Base-by-base conservation (phyloP, 2,113 vertebrate genomes). In the Hepsetus odoe region DNA sequence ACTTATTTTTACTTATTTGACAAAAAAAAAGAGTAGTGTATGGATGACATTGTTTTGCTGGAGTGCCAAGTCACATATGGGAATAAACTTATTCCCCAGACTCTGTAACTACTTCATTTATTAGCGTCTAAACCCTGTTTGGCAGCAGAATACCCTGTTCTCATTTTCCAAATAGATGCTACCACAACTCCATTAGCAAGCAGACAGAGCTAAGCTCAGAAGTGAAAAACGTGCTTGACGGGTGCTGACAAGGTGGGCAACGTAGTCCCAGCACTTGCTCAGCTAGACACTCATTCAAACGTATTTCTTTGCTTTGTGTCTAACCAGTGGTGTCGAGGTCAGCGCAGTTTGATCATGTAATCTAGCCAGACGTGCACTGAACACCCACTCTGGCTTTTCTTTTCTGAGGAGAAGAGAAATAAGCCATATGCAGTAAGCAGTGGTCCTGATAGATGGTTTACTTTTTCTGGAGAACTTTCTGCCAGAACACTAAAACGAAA, bases 381-480 rank as follows among this genome's bases (percentile, higher is more conserved):
- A 74, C 53, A 70, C 82, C 75, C 72, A 64, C 59, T 82, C 83
- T 85, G 85, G 90, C 87, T 81, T 11, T 86, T 91, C 88, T 85
- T 86, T 88, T 86, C 86, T 84, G 75, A 73, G 78, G 82, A 84
- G 87, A 88, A 85, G 81, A 80, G 79, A 66, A 87, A 85, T 86
- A 84, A 84, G 74, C 83, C 86, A 86, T 91, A 88, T 90, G 87
- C 84, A 76, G 72, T 51, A 59, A 77, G 87, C 72, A 76, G 59
- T 77, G 82, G 83, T 56, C 24, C 65, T 89, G 89, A 93, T 85
- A 85, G 88, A 92, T 90, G 78, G 83, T 81, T 66, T n/a, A n/a
- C n/a, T n/a, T n/a, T n/a, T n/a, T n/a, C n/a, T n/a, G n/a, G n/a
- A n/a, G n/a, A n/a, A n/a, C n/a, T n/a, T n/a, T n/a, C n/a, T n/a